These are phyloP conservation scores for Drosophila takahashii DNA, from an alignment of 1,140 invertebrate genomes.

Conservation along the genomic window DNA sequence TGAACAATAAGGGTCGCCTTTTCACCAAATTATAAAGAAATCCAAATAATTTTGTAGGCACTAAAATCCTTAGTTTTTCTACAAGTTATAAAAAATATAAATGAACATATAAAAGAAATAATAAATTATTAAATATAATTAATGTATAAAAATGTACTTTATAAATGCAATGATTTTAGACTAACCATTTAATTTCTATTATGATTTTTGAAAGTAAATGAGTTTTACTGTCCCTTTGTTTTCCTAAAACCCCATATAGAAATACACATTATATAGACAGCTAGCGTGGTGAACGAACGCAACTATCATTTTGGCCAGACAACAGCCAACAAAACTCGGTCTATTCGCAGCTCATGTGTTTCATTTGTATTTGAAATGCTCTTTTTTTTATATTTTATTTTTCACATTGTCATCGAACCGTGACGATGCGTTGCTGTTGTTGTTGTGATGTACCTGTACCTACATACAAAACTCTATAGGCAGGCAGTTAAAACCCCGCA, in stretches of 20 bases:
- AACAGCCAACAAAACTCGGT: slow-evolving; percentile 35
- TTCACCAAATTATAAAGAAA: not conserved
- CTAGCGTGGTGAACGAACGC: slow-evolving; percentile 20
- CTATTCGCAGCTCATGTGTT: slow-evolving; percentile 54
- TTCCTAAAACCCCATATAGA: not conserved
- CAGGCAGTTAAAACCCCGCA: slow-evolving; percentile 61
- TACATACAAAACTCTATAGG: slow-evolving; percentile 16
- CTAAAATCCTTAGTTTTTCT: too few relatives aligned
- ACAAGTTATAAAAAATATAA: too few relatives aligned
- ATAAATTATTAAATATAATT: too few relatives aligned
- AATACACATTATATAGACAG: slow-evolving; percentile 14
- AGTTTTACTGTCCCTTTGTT: not conserved
- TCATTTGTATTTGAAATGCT: slow-evolving; percentile 46
- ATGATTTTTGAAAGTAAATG: not conserved
- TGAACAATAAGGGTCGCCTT: too few relatives aligned
- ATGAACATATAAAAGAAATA: too few relatives aligned
- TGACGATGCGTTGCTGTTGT: slow-evolving; percentile 60
- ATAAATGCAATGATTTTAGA: not conserved
- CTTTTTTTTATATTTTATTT: slow-evolving; percentile 51
- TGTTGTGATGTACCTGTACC: slow-evolving; percentile 68
- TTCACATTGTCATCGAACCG: slow-evolving; percentile 76
- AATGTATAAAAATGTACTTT: too few relatives aligned
- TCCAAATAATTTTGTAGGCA: too few relatives aligned
- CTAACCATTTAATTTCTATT: not conserved
- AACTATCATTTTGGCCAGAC: slow-evolving; percentile 51